phyloP scores from a whole-genome alignment of 1,140 invertebrate genomes.

The Chironomus striatipennis region DNA sequence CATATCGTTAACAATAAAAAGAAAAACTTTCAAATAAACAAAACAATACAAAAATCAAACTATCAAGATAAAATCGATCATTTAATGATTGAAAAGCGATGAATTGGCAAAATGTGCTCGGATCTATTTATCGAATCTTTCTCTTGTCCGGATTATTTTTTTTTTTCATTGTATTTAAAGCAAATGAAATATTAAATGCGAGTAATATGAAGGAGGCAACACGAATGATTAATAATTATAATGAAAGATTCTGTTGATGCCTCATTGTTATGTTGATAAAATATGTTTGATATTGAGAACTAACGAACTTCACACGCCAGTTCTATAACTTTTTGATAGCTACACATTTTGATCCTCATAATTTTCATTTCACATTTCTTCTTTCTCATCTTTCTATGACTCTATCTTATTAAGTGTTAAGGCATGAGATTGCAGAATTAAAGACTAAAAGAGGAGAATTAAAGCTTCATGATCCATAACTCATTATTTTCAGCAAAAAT shows the following conservation, averaged over 20 bases:
- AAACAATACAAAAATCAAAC: background rate
- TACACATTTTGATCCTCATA: conserved; percentile 17
- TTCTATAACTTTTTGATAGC: background rate
- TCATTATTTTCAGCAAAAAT: conserved; percentile 21
- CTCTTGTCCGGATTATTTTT: background rate
- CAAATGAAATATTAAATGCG: conserved; percentile 13
- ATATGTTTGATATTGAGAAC: conserved; percentile 16
- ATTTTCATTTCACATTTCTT: background rate
- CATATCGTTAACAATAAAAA: conserved; percentile 9
- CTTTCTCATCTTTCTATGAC: background rate
- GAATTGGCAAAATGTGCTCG: conserved; percentile 21
- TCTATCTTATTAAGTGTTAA: background rate
- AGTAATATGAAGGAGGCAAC: conserved; percentile 5
- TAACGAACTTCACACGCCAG: conserved; percentile 2
- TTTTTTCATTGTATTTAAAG: background rate
- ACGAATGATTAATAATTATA: conserved; percentile 21
- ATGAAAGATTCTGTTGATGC: background rate
- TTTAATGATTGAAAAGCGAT: conserved; percentile 20
- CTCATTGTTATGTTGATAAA: background rate
- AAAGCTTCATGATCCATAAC: conserved; percentile 6
- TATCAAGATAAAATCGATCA: conserved; percentile 1
- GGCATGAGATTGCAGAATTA: conserved; percentile 18
- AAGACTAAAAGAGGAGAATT: background rate
- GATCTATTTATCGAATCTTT: background rate
- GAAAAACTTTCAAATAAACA: conserved; percentile 9